Percentiles rank a stretch among this genome's conserved stretches.
Evolutionary conservation across 2,888 invertebrate species (phyloP).

Genomic region (Melinaea menophilus): DNA sequence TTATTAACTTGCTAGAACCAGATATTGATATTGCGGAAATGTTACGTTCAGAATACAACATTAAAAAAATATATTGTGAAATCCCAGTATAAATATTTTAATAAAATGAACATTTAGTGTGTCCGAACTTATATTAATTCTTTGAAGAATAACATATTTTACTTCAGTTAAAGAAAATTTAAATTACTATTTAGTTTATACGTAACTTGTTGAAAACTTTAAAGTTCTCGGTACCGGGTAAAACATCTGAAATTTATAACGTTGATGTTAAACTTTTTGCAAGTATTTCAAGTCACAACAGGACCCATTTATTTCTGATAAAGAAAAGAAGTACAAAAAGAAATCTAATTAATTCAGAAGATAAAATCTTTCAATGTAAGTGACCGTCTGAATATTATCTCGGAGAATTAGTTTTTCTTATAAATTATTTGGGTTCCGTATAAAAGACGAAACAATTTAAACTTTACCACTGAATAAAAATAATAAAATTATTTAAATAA

Average conservation of each 20-base stretch:
- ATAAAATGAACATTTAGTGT: neutral
- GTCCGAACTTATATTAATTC: neutral
- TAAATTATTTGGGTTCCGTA: slow-evolving; percentile 44
- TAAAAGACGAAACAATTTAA: slow-evolving; percentile 64
- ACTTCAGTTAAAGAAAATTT: neutral
- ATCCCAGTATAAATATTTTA: neutral
- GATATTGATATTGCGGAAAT: no score
- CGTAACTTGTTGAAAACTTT: slow-evolving; percentile 14
- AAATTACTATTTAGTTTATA: slow-evolving; percentile 15
- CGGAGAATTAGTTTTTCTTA: slow-evolving; percentile 24
- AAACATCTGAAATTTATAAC: slow-evolving; percentile 27
- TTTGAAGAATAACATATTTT: neutral
- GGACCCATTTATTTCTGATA: slow-evolving; percentile 46
- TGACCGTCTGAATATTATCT: slow-evolving; percentile 55
- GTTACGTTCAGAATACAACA: no score
- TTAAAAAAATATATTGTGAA: neutral
- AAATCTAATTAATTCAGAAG: slow-evolving; percentile 65
- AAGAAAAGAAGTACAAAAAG: slow-evolving; percentile 49
- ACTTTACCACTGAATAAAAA: slow-evolving; percentile 69
- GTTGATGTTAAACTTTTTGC: slow-evolving; percentile 26
- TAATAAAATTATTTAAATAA: slow-evolving; percentile 60
- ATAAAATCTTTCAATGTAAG: slow-evolving; percentile 58
- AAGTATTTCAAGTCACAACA: slow-evolving; percentile 29
- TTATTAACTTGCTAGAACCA: no score
- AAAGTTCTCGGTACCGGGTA: slow-evolving; percentile 14